Percentiles rank a stretch among this genome's conserved stretches.
phyloP scores from a whole-genome alignment of 2,797 vertebrate genomes.

The Enteromius argenteus region DNA sequence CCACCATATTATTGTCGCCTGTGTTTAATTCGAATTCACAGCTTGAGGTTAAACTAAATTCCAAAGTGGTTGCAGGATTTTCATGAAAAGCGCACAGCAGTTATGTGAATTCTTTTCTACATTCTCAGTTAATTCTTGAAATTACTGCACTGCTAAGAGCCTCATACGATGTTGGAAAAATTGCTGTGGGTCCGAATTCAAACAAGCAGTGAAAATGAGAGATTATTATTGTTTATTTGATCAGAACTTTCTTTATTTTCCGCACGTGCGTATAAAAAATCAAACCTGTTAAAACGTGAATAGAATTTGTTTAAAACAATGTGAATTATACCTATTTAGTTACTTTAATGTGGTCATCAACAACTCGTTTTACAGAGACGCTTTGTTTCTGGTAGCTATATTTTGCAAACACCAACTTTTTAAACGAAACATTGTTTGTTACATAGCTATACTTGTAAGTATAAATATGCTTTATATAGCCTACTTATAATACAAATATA shows the following conservation, averaged over 20 bases:
- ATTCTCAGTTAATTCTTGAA: slow-evolving; percentile 47
- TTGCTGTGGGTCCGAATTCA: slow-evolving; percentile 22
- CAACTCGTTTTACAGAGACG: not conserved
- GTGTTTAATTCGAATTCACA: slow-evolving; percentile 62
- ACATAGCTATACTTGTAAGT: not conserved
- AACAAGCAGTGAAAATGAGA: not conserved
- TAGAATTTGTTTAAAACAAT: not conserved
- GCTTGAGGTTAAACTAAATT: slow-evolving; percentile 59
- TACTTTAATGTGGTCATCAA: not conserved
- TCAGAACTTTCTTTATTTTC: not conserved
- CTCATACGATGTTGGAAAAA: slow-evolving; percentile 25
- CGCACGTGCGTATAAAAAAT: not conserved
- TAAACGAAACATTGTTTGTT: no score
- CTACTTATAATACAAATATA: no score
- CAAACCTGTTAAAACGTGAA: not conserved
- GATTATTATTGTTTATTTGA: not conserved
- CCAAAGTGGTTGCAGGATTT: slow-evolving; percentile 41
- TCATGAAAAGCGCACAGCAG: slow-evolving; percentile 53
- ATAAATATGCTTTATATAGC: no score
- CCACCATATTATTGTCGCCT: slow-evolving; percentile 52
- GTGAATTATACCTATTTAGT: not conserved
- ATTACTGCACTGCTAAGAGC: slow-evolving; percentile 31
- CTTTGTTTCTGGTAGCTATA: not conserved
- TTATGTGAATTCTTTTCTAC: slow-evolving; percentile 34
- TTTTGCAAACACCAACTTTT: not conserved